Evolutionary conservation across 2,797 vertebrate genomes (phyloP).

Genomic region (Pogoniulus pusillus): DNA sequence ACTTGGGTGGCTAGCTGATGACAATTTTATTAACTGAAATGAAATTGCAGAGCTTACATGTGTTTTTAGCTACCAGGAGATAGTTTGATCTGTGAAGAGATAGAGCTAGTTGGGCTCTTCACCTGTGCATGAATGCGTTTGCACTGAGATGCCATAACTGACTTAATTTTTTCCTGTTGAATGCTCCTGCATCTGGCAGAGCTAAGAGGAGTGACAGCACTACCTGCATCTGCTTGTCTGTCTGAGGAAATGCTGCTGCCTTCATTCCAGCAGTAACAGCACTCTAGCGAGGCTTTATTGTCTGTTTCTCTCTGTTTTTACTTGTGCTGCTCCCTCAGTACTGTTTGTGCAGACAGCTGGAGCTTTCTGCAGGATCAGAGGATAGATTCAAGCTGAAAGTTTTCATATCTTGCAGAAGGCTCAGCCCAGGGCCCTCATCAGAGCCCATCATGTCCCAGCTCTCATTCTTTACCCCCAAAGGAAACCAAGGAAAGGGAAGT

Average conservation of each 20-base stretch:
- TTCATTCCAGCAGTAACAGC: background rate
- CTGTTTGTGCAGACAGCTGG: background rate
- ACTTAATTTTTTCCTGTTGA: background rate
- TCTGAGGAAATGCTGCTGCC: background rate
- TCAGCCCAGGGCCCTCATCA: too few species aligned
- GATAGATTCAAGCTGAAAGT: background rate
- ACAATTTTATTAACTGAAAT: background rate
- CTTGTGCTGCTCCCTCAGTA: background rate
- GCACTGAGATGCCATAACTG: background rate
- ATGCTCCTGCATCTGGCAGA: fast-evolving
- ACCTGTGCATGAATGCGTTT: background rate
- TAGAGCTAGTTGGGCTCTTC: background rate
- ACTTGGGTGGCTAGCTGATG: background rate
- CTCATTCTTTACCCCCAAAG: background rate
- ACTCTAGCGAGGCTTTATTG: background rate
- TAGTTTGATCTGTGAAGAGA: background rate
- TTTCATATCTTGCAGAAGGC: background rate
- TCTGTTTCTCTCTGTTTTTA: background rate
- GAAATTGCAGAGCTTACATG: background rate
- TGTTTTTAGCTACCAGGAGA: background rate
- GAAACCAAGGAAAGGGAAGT: background rate
- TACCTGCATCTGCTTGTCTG: background rate
- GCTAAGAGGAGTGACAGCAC: background rate
- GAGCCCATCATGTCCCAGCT: background rate
- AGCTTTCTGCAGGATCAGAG: background rate